Evolutionary conservation across 2,888 invertebrate species (phyloP).

Genomic region (Zhuqinia jingwanae): DNA sequence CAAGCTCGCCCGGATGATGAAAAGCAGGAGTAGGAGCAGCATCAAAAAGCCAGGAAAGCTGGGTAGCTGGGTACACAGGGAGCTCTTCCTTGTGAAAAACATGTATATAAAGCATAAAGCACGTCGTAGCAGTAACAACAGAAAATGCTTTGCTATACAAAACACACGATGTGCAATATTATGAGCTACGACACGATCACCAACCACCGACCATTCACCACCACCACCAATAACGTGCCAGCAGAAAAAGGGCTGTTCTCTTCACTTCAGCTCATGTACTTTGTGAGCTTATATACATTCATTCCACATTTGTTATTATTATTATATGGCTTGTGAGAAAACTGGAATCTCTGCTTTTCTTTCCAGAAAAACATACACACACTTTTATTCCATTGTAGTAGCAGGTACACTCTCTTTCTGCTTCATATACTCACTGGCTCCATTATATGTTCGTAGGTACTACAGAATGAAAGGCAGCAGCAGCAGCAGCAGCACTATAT

Average conservation of each 20-base stretch:
- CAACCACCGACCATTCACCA: slow-evolving; percentile 4
- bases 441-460: no score
- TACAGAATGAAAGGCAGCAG: no score
- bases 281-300: not conserved
- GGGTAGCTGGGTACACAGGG: not conserved
- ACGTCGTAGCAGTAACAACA: not conserved
- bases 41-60: slow-evolving; percentile 23
- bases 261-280: not conserved
- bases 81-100: slow-evolving; percentile 17
- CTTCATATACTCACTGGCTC: no score
- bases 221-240: slow-evolving; percentile 11
- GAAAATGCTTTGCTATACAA: not conserved
- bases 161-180: not conserved
- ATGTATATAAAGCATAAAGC: slow-evolving; percentile 12
- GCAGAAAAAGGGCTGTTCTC: slow-evolving; percentile 28
- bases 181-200: slow-evolving; percentile 8
- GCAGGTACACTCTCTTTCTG: slow-evolving; percentile 20
- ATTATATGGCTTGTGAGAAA: not conserved
- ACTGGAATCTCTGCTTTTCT: slow-evolving; percentile 12
- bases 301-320: not conserved
- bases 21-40: not conserved
- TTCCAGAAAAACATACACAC: no score
- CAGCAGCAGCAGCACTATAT: not conserved
- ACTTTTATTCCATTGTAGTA: not conserved
- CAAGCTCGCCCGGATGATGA: slow-evolving; percentile 9